Base-by-base conservation (phyloP, 2,888 invertebrate genomes). In the Meteorus colon region DNA sequence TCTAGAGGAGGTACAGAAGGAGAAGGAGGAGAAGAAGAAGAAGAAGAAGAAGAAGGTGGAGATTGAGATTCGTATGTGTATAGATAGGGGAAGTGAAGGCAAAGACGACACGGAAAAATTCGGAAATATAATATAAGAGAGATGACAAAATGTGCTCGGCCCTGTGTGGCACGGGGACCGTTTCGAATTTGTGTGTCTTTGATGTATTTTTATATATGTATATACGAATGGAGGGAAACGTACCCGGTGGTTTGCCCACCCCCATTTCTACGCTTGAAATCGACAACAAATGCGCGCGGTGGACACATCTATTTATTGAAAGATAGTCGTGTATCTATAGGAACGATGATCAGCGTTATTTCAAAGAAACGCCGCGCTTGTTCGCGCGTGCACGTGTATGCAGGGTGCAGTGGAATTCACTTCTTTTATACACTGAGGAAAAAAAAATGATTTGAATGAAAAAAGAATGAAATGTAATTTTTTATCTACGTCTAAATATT, bases 111-210 rank as follows among this genome's bases (percentile, higher is more conserved):
- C 77, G 66, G 73, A 75, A 74, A 63, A 55, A 55, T 55, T 51
- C 51, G 69, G 79, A 74, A 79, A 81, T 77, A 59, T 74, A 73
- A 69, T 62, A 77, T 71, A 41, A 67, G 59, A 76, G 72, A 67
- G 65, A 48, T 60, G 75, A 71, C 73, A 77, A 59, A 65, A 73
- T 80, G 80, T 70, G 4, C 79, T 76, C 75, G 79, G 77, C 77
- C 76, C 51, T 65, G 73, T 62, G 76, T 76, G 77, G 83, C 81
- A 82, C 83, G 84, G 84, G 82, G 83, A 84, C 84, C 85, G 84
- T 85, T 81, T 84, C 86, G 80, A 85, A 86, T 86, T 81, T 41
- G 68, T 34, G 27, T 41, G 59, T 59, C 60, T 59, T 60, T 51
- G 8, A 31, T 41, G 34, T 60, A 29, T 41, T 62, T 63, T 10